Evolutionary conservation across 2,797 vertebrate species (phyloP).

Genomic region (Capromys pilorides): DNA sequence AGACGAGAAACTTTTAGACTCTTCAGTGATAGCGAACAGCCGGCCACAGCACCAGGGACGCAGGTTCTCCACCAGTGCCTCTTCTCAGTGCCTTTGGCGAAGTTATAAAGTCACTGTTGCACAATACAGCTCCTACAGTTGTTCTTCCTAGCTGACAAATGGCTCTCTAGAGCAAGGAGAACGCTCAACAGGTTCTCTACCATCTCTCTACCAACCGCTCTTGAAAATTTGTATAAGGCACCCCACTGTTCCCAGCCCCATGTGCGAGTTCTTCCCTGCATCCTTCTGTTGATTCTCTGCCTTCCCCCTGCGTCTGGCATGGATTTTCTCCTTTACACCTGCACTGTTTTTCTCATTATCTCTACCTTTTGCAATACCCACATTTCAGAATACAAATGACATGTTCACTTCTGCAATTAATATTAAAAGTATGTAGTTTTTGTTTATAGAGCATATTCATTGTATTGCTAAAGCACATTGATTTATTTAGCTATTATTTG

Average conservation of each 20-base stretch:
- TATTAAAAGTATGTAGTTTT: background rate
- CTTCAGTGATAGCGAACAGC: background rate
- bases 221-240: background rate
- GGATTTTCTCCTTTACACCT: background rate
- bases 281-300: background rate
- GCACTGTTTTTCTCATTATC: background rate
- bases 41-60: background rate
- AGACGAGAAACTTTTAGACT: background rate
- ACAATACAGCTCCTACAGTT: constrained; percentile 34
- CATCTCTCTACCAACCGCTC: background rate
- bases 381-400: background rate
- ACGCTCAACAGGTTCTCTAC: background rate
- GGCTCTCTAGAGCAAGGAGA: background rate
- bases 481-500: background rate
- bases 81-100: background rate
- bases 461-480: background rate
- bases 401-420: background rate
- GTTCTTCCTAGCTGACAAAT: background rate
- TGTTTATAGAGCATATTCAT: background rate
- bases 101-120: background rate
- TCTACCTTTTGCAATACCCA: background rate
- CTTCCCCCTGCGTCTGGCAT: background rate
- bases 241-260: background rate
- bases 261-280: background rate
- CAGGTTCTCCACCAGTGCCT: background rate